Conservation (phyloP, 2,888 invertebrate species). For the Leptinotarsa juncta region DNA sequence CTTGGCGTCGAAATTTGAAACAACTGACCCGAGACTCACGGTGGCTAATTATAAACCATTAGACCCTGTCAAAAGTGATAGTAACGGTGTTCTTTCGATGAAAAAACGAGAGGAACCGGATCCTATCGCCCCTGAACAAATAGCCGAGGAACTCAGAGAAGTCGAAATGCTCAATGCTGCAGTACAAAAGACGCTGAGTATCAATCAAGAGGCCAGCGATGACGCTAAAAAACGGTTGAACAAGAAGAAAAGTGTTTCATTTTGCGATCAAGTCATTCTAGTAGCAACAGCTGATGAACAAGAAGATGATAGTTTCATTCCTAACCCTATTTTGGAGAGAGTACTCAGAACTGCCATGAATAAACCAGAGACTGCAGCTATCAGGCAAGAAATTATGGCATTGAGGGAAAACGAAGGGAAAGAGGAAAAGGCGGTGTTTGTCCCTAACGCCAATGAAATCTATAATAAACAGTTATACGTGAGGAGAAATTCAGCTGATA, state of each 20-base stretch:
- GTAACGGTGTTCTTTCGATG: conserved; percentile 50
- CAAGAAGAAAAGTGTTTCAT: conserved; percentile 94
- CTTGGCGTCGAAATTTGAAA: conserved; percentile 85
- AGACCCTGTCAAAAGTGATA: conserved; percentile 40
- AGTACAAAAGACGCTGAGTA: conserved; percentile 65
- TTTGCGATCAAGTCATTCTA: conserved; percentile 93
- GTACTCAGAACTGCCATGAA: conserved; percentile 85
- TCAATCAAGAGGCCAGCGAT: conserved; percentile 58
- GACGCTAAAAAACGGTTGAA: conserved; percentile 70
- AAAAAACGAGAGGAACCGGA: conserved; percentile 57
- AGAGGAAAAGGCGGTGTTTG: conserved; percentile 35
- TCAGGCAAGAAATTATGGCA: conserved; percentile 68
- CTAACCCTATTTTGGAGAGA: conserved; percentile 89
- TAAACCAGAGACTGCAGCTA: conserved; percentile 74
- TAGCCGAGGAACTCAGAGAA: conserved; percentile 70
- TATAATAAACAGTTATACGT: conserved; percentile 50
- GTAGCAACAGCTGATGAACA: conserved; percentile 94
- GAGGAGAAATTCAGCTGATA: conserved; percentile 58
- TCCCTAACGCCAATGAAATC: neutral
- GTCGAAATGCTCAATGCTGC: conserved; percentile 70
- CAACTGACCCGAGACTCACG: conserved; percentile 56
- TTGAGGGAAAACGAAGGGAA: conserved; percentile 64
- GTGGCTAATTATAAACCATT: conserved; percentile 28
- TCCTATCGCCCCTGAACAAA: conserved; percentile 66
- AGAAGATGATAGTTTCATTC: conserved; percentile 90